These are phyloP conservation scores for Phrynosoma platyrhinos DNA, from an alignment of 2,113 vertebrate genomes.

Conservation along the genomic window DNA sequence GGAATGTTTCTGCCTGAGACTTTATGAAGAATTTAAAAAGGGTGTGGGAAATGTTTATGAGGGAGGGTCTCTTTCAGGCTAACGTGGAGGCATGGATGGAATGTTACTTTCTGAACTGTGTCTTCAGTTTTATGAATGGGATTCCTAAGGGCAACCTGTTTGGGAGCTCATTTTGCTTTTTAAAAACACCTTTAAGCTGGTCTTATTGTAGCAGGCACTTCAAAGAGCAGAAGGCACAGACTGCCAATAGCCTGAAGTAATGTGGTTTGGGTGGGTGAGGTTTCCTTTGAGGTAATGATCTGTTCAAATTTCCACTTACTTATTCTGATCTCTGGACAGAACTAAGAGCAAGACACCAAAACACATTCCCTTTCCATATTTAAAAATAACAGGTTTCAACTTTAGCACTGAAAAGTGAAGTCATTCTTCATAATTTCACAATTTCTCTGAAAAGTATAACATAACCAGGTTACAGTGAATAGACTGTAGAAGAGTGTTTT, in stretches of 20 bases:
- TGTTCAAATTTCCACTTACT: neutral
- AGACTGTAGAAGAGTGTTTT: neutral
- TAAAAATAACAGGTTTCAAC: neutral
- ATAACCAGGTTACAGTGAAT: fast-evolving
- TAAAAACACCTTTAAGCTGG: neutral
- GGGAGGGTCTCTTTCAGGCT: neutral
- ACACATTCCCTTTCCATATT: neutral
- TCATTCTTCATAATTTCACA: neutral
- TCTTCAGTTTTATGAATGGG: neutral
- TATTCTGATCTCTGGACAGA: neutral
- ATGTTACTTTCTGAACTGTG: neutral
- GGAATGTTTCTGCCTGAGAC: too few species aligned
- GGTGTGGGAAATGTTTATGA: neutral
- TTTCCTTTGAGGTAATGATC: neutral
- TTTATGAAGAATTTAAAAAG: neutral
- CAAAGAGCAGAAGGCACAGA: neutral
- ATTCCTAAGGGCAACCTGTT: neutral
- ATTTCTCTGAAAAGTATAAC: constrained; percentile 18
- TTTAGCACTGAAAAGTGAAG: neutral
- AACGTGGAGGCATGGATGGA: neutral
- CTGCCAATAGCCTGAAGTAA: neutral
- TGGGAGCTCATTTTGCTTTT: neutral
- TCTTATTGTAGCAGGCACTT: neutral
- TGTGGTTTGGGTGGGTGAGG: neutral
- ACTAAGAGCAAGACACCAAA: neutral